These are phyloP conservation scores for Pluvianellus socialis DNA, from an alignment of 2,113 vertebrate genomes.

Conservation along the genomic window DNA sequence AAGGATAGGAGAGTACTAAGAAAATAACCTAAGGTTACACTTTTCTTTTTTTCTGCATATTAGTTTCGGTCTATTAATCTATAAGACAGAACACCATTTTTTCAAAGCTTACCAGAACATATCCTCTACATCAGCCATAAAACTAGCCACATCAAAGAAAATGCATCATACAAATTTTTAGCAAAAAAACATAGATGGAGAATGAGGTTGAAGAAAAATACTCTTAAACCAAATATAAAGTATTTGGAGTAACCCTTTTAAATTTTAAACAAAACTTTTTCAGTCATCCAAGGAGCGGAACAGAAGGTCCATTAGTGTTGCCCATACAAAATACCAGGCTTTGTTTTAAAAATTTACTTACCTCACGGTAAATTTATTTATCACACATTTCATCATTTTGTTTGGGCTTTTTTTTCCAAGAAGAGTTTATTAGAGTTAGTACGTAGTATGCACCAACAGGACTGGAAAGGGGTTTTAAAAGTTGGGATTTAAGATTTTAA, in stretches of 20 bases:
- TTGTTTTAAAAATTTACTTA: too few species aligned
- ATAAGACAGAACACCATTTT: not conserved
- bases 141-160: not conserved
- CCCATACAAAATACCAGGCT: not conserved
- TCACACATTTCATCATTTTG: too few species aligned
- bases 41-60: not conserved
- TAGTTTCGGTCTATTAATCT: accelerated
- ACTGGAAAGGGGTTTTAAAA: not conserved
- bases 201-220: not conserved
- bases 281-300: not conserved
- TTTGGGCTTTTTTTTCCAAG: not conserved
- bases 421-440: not conserved
- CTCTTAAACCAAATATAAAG: not conserved
- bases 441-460: not conserved
- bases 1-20: not conserved
- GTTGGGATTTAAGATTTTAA: too few species aligned
- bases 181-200: not conserved
- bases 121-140: not conserved
- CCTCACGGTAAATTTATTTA: too few species aligned
- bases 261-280: not conserved
- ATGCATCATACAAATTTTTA: not conserved
- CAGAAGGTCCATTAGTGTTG: not conserved
- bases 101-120: not conserved
- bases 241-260: not conserved
- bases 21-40: not conserved